Evolutionary conservation across 2,113 vertebrate species (phyloP).

Genomic region (Triplophysa dalaica): DNA sequence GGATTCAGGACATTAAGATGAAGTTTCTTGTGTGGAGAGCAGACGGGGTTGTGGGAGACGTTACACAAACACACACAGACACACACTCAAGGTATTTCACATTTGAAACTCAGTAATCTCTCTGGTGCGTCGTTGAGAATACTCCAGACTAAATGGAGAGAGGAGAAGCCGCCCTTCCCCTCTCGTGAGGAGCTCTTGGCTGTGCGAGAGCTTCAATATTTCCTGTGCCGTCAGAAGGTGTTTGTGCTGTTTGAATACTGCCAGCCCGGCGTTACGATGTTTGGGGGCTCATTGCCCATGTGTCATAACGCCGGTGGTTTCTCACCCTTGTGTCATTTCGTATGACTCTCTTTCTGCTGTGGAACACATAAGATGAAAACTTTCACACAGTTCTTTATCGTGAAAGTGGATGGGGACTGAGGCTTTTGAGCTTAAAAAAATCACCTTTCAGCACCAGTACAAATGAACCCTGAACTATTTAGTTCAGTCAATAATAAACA

Average conservation of each 20-base stretch:
- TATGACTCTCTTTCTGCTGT: background rate
- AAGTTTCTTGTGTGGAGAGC: background rate
- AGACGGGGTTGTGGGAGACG: background rate
- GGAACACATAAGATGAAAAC: background rate
- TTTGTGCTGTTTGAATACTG: conserved; percentile 18
- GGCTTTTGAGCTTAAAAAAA: too few relatives aligned
- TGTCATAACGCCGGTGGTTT: background rate
- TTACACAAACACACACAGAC: background rate
- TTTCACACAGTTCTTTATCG: background rate
- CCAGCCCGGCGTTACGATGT: background rate
- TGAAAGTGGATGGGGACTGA: too few relatives aligned
- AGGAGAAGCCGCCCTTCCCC: conserved; percentile 5
- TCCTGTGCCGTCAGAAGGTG: conserved; percentile 42
- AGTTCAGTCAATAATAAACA: too few relatives aligned
- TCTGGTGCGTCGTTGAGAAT: background rate
- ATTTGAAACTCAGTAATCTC: background rate
- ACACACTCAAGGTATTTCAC: conserved; percentile 22
- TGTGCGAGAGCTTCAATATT: conserved; percentile 4
- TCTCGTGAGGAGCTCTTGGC: conserved; percentile 4
- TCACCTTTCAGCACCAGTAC: too few relatives aligned
- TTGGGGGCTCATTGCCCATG: background rate
- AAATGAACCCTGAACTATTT: too few relatives aligned
- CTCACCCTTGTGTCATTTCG: background rate
- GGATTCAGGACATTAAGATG: conserved; percentile 27
- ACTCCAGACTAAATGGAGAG: conserved; percentile 15